A percentile compares a stretch with the other conserved stretches of the same genome.
Evolutionary conservation across 2,797 vertebrate genomes (phyloP).

Genomic region (Gymnopithys bicolor): DNA sequence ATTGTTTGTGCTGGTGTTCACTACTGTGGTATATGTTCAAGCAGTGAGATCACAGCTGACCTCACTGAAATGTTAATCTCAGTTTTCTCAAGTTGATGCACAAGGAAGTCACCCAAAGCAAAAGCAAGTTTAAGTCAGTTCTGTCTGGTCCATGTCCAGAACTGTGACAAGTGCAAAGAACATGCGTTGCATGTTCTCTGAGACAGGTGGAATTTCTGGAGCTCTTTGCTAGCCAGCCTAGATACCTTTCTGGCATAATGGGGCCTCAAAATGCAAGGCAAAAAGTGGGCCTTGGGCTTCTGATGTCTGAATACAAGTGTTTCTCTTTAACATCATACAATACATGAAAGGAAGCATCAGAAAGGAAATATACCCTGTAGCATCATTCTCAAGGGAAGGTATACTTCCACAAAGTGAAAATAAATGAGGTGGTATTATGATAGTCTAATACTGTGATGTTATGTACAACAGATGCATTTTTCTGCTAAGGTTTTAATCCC

Average conservation of each 20-base stretch:
- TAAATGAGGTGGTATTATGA: constrained; percentile 54
- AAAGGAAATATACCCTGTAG: constrained; percentile 37
- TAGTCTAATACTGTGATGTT: constrained; percentile 52
- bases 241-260: neutral
- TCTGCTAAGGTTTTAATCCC: constrained; percentile 54
- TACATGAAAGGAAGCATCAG: constrained; percentile 25
- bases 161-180: neutral
- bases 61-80: neutral
- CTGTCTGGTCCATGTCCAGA: neutral
- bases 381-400: constrained; percentile 27
- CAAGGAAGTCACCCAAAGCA: neutral
- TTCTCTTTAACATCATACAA: constrained; percentile 16
- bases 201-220: neutral
- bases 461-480: constrained; percentile 55
- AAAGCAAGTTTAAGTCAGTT: neutral
- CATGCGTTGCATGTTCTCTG: neutral
- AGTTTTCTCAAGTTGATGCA: neutral
- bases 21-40: neutral
- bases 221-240: neutral
- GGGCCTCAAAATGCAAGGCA: constrained; percentile 3
- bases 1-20: neutral
- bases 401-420: constrained; percentile 60
- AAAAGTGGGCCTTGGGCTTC: constrained; percentile 5
- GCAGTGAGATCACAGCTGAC: neutral
- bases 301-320: neutral